Conservation (phyloP, 2,797 vertebrate genomes). For the Diplodus puntazzo region DNA sequence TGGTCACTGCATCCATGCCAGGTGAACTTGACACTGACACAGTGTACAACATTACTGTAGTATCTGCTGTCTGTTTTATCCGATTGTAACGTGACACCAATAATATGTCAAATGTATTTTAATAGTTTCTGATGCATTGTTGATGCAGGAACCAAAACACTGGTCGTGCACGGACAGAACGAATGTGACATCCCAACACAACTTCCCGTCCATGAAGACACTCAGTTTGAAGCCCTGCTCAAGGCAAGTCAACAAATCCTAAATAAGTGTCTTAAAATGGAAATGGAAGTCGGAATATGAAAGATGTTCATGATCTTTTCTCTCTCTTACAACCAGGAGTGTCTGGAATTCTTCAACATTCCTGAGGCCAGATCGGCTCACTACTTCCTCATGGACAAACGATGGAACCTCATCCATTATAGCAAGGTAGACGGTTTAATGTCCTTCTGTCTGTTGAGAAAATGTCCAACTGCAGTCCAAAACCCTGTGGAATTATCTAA, state of each 20-base stretch:
- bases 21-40: slow-evolving; percentile 77
- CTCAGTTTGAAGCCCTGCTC: slow-evolving; percentile 97
- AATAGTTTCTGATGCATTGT: neutral
- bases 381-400: slow-evolving; percentile 99
- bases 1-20: slow-evolving; percentile 99
- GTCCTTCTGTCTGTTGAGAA: neutral
- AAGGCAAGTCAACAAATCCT: slow-evolving; percentile 84
- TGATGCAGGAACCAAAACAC: slow-evolving; percentile 93
- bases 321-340: slow-evolving; percentile 86
- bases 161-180: slow-evolving; percentile 98
- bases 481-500: too few relatives aligned
- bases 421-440: slow-evolving; percentile 87
- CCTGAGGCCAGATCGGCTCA: slow-evolving; percentile 96
- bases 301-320: neutral
- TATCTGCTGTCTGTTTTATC: too few relatives aligned
- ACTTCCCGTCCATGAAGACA: slow-evolving; percentile 98
- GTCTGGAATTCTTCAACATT: slow-evolving; percentile 99
- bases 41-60: too few relatives aligned
- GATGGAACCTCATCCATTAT: slow-evolving; percentile 99
- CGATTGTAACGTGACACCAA: too few relatives aligned
- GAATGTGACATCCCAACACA: slow-evolving; percentile 99
- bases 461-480: neutral
- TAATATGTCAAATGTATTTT: neutral
- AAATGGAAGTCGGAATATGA: too few relatives aligned
- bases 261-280: too few relatives aligned